Base-by-base conservation (phyloP, 2,113 vertebrate genomes). In the Python bivittatus region DNA sequence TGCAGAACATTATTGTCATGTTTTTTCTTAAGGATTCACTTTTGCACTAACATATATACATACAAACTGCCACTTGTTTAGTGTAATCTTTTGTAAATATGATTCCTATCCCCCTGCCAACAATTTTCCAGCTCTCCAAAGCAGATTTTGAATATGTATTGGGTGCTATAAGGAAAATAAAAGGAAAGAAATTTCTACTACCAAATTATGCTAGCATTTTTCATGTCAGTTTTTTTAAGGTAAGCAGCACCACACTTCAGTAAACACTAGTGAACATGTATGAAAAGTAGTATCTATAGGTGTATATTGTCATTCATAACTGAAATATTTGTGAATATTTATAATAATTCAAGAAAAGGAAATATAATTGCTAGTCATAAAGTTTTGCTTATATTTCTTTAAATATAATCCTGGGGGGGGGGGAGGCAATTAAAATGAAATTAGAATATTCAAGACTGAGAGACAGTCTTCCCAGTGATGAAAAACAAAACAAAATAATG, bases 401-500 rank as follows among this genome's bases (percentile, higher is more conserved):
- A 90, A 92, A 92, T 92, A 92, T 0, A 3, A 93, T 33, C 7
- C 84, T 95, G 95, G 93, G 95, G 95, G 52, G 42, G 61, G 42
- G 23, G 38, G 29, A 15, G 27, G 22, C 68, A 44, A 95, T 92
- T 93, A 94, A 95, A 52, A 87, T 97, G 87, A 97, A 96, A 96
- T 96, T 96, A 96, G 90, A 93, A 96, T 95, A 94, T 89, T 89
- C 94, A 96, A 56, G 90, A 91, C 23, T 93, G 94, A 53, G 72
- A 94, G 96, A 27, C 57, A 88, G 38, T 12, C 38, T 44, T 88
- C 57, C n/a, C 33, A 17, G 48, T 72, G 52, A 95, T 96, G 57
- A 94, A 96, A 95, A 96, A 94, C 93, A 96, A 94, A 93, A 94
- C 96, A 91, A 92, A 33, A 96, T 94, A 93, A 94, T 94, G 95